Base-by-base conservation (phyloP, 2,797 vertebrate species). In the Phalloptychus januarius region DNA sequence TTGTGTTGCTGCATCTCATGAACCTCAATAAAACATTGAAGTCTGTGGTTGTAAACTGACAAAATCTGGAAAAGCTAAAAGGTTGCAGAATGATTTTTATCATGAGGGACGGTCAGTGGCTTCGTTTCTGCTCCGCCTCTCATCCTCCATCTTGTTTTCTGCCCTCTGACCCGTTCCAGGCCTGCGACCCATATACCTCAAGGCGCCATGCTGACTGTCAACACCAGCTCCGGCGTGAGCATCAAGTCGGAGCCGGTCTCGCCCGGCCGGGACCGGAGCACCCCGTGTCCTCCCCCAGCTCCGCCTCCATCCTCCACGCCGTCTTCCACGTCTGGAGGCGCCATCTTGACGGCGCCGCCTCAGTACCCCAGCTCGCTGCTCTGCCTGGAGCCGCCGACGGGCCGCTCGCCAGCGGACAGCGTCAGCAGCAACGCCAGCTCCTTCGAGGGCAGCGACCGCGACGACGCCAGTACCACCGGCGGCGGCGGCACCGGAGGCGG, bases 181-280 rank as follows among this genome's bases (percentile, higher is more conserved):
- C 97, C 97, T 28, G 95, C 97, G 84, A 95, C 95, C 71, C 96
- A 97, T 84, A 94, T 99, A 83, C 94, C 97, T 89, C 97, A 98
- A 65, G 95, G 96, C 77, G 93, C 97, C 89, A 97, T 97, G 85
- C 95, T 99, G 94, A 98, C 97, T 0, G 97, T 99, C 91, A 98
- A 97, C 96, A 98, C 97, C 86, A 97, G 96, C 94, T 96, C 97
- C 77, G 91, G 96, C 79, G 94, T 99, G 93, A 97, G 96, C 96
- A 99, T 99, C 95, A 99, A 99, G 93, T 97, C 97, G 0, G 98
- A 99, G 93, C 98, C 98, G 0, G 95, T 98, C 76, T 99, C 98
- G 0, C 98, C 98, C 0, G 97, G 97, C 83, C 96, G 97, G 2
- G 98, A 99, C 40, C 96, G 97, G 85, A 97, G 95, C 94, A 97